Evolutionary conservation across 2,797 vertebrate genomes (phyloP).

Genomic region (Pyrocephalus nanus): DNA sequence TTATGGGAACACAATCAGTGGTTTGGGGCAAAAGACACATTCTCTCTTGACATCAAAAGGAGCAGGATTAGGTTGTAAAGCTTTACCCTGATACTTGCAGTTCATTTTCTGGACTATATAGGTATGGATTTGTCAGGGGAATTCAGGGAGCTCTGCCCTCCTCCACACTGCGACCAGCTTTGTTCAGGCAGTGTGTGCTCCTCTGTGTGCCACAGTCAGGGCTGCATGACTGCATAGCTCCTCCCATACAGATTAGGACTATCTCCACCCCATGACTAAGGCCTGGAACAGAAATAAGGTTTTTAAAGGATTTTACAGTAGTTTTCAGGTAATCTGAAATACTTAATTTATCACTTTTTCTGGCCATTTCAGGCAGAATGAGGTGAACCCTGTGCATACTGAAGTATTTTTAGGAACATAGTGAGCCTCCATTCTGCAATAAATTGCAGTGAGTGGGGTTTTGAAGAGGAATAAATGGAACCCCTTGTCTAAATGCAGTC

Average conservation of each 20-base stretch:
- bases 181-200: neutral
- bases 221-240: neutral
- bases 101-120: neutral
- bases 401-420: neutral
- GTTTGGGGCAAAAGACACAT: neutral
- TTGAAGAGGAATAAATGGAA: neutral
- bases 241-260: neutral
- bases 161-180: neutral
- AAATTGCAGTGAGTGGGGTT: neutral
- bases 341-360: neutral
- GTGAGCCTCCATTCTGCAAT: neutral
- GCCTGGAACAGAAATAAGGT: neutral
- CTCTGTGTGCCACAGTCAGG: neutral
- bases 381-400: neutral
- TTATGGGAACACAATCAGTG: neutral
- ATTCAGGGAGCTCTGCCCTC: neutral
- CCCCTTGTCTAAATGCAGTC: neutral
- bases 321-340: neutral
- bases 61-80: neutral
- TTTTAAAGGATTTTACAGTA: neutral
- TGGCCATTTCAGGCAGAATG: neutral
- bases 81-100: neutral
- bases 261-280: conserved; percentile 27
- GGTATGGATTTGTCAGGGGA: neutral
- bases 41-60: neutral